Evolutionary conservation across 2,888 invertebrate genomes (phyloP).

Genomic region (Drosophila niveifrons): DNA sequence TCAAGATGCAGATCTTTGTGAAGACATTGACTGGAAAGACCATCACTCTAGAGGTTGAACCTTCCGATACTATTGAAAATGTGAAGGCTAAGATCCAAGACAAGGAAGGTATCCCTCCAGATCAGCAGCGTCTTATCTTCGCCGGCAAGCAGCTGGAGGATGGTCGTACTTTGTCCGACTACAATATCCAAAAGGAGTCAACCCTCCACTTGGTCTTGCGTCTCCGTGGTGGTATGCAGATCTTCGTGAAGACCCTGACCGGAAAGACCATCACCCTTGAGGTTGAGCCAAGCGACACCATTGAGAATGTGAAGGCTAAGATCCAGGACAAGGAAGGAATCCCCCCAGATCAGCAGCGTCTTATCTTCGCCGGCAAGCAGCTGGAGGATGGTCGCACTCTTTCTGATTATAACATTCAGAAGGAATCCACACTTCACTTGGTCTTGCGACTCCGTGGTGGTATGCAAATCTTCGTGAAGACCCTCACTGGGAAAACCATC

Average conservation of each 20-base stretch:
- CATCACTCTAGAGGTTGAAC: too few relatives aligned
- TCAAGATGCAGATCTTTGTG: conserved; percentile 80
- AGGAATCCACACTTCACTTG: conserved; percentile 93
- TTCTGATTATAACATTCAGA: conserved; percentile 64
- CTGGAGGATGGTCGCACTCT: conserved; percentile 35
- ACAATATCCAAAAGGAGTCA: too few relatives aligned
- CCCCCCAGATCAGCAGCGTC: conserved; percentile 75
- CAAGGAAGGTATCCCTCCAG: too few relatives aligned
- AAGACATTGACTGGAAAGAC: conserved; percentile 52
- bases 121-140: too few relatives aligned
- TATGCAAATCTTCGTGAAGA: too few relatives aligned
- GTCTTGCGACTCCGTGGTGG: conserved; percentile 84
- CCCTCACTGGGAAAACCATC: neutral
- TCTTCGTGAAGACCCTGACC: conserved; percentile 41
- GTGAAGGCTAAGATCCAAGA: too few relatives aligned
- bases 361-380: conserved; percentile 29
- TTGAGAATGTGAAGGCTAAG: conserved; percentile 55
- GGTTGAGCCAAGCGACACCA: conserved; percentile 66
- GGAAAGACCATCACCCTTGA: conserved; percentile 73
- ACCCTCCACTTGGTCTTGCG: too few relatives aligned
- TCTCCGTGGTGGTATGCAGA: too few relatives aligned
- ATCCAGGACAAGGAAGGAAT: conserved; percentile 65
- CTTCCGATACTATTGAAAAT: too few relatives aligned
- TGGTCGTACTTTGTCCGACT: too few relatives aligned
- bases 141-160: too few relatives aligned